Evolutionary conservation across 1,140 invertebrate species (phyloP), one percentile per base, ranked within the genome.

Genomic region (Marisa cornuarietis): DNA sequence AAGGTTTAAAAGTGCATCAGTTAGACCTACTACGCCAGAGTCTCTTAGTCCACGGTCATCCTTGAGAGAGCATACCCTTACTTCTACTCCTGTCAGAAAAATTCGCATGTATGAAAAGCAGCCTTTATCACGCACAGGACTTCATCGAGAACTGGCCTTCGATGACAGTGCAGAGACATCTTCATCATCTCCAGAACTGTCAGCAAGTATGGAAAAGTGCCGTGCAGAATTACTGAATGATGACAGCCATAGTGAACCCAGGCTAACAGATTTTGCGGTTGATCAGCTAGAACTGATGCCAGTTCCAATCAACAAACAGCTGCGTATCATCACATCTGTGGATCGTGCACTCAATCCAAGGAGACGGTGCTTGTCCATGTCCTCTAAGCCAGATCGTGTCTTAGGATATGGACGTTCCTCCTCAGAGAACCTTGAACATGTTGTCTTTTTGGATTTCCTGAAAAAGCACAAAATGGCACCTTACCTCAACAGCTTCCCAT

Each of bases 371-470:
- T 83, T 81, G 1, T 75, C 76, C 71, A 81, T 80, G 54, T 82
- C 83, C 6, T 79, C 69, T 51, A 83, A 81, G 62, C 63, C 74
- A 16, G 83, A 86, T 16, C 69, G 76, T 51, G 69, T 74, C 42
- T 26, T 79, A 20, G 74, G 49, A 65, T 72, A 78, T 42, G 79
- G 78, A 4, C 52, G 80, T 20, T 82, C 72, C 65, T 81, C 83
- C 7, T 82, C 80, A 31, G 77, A 83, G 75, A 82, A 83, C 51
- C 77, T 81, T 73, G 77, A 83, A 76, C 82, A 86, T 80, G 77
- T 85, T 20, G 79, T 83, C 20, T 90, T 89, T 85, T 84, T 88
- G 20, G 87, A 88, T 63, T 90, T 87, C 81, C 82, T 90, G 78
- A 84, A 87, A 52, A 80, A 85, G 31, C 78, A 84, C 71, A 85